These are phyloP conservation scores for Epinotia bilunana DNA, from an alignment of 2,888 invertebrate species.

Conservation along the genomic window DNA sequence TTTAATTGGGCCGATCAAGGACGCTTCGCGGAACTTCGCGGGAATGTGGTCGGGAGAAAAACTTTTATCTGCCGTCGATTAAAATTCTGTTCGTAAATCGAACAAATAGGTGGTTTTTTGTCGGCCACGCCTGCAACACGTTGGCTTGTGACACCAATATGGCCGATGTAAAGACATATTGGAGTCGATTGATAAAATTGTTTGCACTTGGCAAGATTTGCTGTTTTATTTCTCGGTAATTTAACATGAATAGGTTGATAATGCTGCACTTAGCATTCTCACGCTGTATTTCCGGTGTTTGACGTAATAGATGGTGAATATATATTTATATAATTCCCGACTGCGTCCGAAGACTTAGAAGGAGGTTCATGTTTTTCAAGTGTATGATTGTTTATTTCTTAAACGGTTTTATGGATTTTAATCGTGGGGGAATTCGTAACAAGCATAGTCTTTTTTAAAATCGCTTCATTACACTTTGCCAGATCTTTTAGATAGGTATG, in stretches of 20 bases:
- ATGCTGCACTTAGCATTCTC: too few relatives aligned
- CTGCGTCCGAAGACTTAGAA: too few relatives aligned
- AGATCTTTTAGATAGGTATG: too few relatives aligned
- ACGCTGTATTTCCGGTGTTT: too few relatives aligned
- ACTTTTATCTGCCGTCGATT: constrained; percentile 66
- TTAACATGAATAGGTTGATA: neutral
- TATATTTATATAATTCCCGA: too few relatives aligned
- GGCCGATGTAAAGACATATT: constrained; percentile 46
- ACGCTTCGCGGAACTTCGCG: constrained; percentile 56
- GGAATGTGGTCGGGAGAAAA: constrained; percentile 61
- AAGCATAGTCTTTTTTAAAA: too few relatives aligned
- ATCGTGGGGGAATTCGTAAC: too few relatives aligned
- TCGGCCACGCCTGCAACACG: constrained; percentile 63
- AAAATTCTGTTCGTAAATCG: constrained; percentile 70
- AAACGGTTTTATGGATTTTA: too few relatives aligned
- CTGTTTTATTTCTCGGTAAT: neutral
- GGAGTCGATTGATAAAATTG: constrained; percentile 8
- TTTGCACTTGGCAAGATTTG: constrained; percentile 7
- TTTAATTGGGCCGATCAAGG: constrained; percentile 78
- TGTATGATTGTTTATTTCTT: too few relatives aligned
- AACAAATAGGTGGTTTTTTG: constrained; percentile 74
- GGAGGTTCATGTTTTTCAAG: too few relatives aligned
- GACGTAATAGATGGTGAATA: too few relatives aligned
- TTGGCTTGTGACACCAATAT: constrained; percentile 61
- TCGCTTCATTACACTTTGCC: too few relatives aligned